These are phyloP conservation scores for Helicoverpa zea DNA, from an alignment of 1,140 invertebrate genomes.

Conservation along the genomic window DNA sequence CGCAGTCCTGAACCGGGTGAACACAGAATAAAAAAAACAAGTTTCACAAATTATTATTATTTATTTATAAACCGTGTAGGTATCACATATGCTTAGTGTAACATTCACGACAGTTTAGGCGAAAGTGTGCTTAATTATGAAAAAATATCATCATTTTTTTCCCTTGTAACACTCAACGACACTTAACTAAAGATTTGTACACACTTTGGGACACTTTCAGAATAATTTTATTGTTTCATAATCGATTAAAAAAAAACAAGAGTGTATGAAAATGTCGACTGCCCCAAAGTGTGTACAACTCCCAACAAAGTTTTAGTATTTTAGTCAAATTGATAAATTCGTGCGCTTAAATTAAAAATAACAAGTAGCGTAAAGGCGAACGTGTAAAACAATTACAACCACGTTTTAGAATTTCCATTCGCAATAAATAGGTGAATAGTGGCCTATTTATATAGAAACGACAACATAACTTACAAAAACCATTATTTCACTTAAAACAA, in stretches of 20 bases:
- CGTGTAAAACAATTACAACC: slow-evolving; percentile 71
- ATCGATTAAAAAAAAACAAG: not conserved
- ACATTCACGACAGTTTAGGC: slow-evolving; percentile 82
- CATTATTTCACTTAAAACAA: no score
- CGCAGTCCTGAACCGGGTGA: slow-evolving; percentile 81
- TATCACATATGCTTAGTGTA: slow-evolving; percentile 84
- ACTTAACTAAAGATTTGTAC: slow-evolving; percentile 61
- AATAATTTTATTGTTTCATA: not conserved
- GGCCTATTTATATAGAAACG: slow-evolving; percentile 41
- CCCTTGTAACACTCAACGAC: slow-evolving; percentile 73
- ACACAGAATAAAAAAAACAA: slow-evolving; percentile 61
- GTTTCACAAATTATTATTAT: slow-evolving; percentile 77
- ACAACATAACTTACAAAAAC: not conserved
- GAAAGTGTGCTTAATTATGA: slow-evolving; percentile 83
- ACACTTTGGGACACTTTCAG: slow-evolving; percentile 11
- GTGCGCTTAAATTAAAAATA: slow-evolving; percentile 74
- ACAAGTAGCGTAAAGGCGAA: slow-evolving; percentile 69
- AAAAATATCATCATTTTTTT: slow-evolving; percentile 70
- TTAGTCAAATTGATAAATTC: slow-evolving; percentile 73
- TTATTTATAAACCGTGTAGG: slow-evolving; percentile 83
- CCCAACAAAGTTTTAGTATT: slow-evolving; percentile 46
- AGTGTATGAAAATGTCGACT: slow-evolving; percentile 8
- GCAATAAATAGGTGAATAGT: slow-evolving; percentile 32
- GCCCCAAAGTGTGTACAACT: slow-evolving; percentile 10
- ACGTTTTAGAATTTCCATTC: slow-evolving; percentile 63